Evolutionary conservation across 2,797 vertebrate genomes (phyloP).

Genomic region (Xerus rutilus): DNA sequence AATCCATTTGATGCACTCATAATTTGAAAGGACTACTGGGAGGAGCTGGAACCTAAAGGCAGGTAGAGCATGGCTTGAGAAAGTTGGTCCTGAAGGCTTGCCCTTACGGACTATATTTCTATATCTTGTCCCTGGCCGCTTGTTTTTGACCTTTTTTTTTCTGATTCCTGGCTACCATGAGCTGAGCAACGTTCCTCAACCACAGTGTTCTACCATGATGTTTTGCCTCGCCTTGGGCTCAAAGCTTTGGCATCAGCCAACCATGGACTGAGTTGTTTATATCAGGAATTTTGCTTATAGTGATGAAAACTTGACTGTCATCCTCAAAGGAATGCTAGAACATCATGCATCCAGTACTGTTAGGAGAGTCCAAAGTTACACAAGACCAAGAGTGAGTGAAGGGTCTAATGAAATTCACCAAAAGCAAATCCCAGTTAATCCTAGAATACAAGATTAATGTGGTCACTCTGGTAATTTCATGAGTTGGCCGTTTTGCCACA

Average conservation of each 20-base stretch:
- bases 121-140: neutral
- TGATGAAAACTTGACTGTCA: neutral
- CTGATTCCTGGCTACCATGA: neutral
- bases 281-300: neutral
- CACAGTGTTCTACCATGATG: neutral
- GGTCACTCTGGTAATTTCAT: slow-evolving; percentile 40
- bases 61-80: neutral
- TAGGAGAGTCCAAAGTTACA: neutral
- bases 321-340: neutral
- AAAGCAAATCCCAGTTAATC: slow-evolving; percentile 19
- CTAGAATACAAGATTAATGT: slow-evolving; percentile 53
- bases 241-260: neutral
- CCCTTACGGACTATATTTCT: neutral
- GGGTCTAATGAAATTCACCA: neutral
- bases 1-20: neutral
- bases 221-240: neutral
- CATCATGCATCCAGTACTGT: neutral
- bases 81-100: neutral
- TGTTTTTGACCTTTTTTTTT: neutral
- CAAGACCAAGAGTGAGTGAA: neutral
- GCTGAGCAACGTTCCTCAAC: neutral
- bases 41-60: neutral
- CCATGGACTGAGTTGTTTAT: neutral
- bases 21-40: neutral
- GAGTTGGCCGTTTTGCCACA: slow-evolving; percentile 46